A percentile compares a stretch with the other conserved stretches of the same genome.
Conservation (phyloP, 2,113 vertebrate species). For the Nyctibius bracteatus region DNA sequence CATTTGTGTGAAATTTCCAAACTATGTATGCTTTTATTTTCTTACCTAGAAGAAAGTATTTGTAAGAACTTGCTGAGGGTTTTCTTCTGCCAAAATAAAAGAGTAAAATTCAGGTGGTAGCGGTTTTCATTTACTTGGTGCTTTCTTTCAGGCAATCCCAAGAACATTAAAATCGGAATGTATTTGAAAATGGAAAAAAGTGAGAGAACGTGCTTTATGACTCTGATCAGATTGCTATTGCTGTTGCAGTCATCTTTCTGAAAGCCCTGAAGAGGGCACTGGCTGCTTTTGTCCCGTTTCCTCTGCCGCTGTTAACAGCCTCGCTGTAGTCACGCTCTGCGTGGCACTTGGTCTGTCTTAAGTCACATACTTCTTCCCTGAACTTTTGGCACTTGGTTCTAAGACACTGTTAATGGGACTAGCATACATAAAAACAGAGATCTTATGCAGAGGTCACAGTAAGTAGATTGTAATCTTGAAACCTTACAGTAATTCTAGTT, state of each 20-base stretch:
- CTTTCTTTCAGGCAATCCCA: neutral
- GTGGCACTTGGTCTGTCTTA: neutral
- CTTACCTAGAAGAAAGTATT: neutral
- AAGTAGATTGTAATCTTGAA: neutral
- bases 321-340: neutral
- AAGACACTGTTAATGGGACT: neutral
- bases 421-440: neutral
- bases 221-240: neutral
- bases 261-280: neutral
- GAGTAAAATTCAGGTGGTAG: neutral
- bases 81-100: neutral
- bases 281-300: neutral
- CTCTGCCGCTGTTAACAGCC: neutral
- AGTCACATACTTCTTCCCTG: neutral
- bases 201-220: neutral
- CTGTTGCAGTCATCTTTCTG: neutral
- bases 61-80: neutral
- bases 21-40: neutral
- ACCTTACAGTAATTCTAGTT: neutral
- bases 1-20: neutral
- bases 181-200: neutral
- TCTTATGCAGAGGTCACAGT: neutral
- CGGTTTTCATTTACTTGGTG: neutral
- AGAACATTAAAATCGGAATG: neutral
- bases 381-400: neutral